These are phyloP conservation scores for Lucilia sericata DNA, from an alignment of 1,140 invertebrate genomes.

Conservation along the genomic window DNA sequence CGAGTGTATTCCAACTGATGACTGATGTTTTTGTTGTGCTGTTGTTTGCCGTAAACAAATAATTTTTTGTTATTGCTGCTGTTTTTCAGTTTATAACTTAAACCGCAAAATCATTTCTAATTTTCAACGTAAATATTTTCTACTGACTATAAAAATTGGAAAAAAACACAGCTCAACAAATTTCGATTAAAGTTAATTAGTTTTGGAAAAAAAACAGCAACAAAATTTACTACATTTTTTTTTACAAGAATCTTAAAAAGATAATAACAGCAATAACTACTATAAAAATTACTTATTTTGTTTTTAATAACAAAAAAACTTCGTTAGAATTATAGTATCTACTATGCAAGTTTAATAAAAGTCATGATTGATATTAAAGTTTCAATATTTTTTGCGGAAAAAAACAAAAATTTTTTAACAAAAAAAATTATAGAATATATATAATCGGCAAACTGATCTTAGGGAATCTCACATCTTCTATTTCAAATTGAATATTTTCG, in stretches of 20 bases:
- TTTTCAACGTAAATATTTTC: neutral
- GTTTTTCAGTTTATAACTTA: neutral
- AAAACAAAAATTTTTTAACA: too few species aligned
- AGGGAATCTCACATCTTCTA: too few species aligned
- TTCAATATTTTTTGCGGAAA: too few species aligned
- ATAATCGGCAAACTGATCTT: too few species aligned
- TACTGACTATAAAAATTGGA: neutral
- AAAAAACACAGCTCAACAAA: neutral
- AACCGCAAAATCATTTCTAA: constrained; percentile 22
- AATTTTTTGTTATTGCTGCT: neutral
- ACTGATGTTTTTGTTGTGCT: too few species aligned
- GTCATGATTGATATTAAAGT: neutral
- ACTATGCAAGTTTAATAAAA: neutral
- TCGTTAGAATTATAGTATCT: too few species aligned
- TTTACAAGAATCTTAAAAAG: neutral
- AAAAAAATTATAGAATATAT: too few species aligned
- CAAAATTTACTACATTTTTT: neutral
- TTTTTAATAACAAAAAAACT: too few species aligned
- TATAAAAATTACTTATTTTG: too few species aligned
- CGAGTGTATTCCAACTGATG: too few species aligned
- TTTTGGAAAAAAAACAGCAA: neutral
- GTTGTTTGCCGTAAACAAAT: neutral
- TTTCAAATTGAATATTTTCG: too few species aligned
- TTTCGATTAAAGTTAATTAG: constrained; percentile 32
- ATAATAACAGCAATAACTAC: neutral